phyloP scores from a whole-genome alignment of 2,113 vertebrate genomes.

The Brachirus orientalis region DNA sequence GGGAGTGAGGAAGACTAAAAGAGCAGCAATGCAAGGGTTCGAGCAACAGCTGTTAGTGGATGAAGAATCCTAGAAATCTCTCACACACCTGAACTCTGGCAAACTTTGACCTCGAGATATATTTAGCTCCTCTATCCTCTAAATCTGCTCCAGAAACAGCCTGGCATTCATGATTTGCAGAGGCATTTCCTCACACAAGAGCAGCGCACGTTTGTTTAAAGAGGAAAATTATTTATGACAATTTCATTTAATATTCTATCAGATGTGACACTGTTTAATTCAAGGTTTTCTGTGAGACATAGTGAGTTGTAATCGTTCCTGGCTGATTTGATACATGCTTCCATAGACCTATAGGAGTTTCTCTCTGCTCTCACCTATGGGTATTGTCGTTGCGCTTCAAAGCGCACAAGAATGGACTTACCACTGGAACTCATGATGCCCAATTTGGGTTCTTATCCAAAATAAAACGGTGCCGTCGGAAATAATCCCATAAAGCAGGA shows the following conservation, averaged over 20 bases:
- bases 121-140: conserved; percentile 34
- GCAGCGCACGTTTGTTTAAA: not conserved
- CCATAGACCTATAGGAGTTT: conserved; percentile 12
- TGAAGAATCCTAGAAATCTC: conserved; percentile 54
- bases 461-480: conserved; percentile 57
- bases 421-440: conserved; percentile 83
- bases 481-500: conserved; percentile 69
- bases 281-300: no score
- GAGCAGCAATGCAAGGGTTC: not conserved
- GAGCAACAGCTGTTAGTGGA: conserved; percentile 45
- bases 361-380: conserved; percentile 18
- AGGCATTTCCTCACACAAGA: not conserved
- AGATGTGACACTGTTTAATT: no score
- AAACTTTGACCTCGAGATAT: conserved; percentile 61
- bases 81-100: conserved; percentile 32
- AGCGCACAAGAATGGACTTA: conserved; percentile 74
- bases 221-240: not conserved
- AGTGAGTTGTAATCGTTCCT: no score
- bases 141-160: conserved; percentile 18
- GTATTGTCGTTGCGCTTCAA: conserved; percentile 40
- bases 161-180: not conserved
- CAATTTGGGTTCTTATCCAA: conserved; percentile 65
- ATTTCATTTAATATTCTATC: no score
- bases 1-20: conserved; percentile 2
- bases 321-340: not conserved